Conservation (phyloP, 2,888 invertebrate genomes). For the Maniola hyperantus region DNA sequence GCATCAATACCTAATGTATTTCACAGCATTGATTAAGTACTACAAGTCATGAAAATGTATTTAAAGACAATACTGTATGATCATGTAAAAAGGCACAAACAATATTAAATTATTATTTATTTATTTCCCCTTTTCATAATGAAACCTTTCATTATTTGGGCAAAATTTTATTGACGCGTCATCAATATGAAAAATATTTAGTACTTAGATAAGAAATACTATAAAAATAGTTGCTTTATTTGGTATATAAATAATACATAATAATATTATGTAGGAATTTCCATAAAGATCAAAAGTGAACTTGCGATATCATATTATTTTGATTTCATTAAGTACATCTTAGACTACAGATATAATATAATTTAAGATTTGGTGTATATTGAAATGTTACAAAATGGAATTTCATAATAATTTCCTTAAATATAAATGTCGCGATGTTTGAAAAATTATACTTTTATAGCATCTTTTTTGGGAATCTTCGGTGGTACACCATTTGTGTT, state of each 20-base stretch:
- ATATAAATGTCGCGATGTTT: conserved; percentile 46
- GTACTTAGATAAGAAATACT: conserved; percentile 61
- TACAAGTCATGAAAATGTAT: conserved; percentile 52
- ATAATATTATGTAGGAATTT: conserved; percentile 21
- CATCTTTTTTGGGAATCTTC: conserved; percentile 75
- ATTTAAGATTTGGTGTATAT: conserved; percentile 50
- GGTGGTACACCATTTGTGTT: conserved; percentile 62
- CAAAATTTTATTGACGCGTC: conserved; percentile 45
- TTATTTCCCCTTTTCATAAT: conserved; percentile 47
- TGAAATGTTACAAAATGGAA: conserved; percentile 68
- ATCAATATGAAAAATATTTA: conserved; percentile 51
- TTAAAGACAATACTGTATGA: conserved; percentile 56
- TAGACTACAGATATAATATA: conserved; percentile 24
- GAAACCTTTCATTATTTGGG: conserved; percentile 43
- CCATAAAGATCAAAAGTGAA: conserved; percentile 27
- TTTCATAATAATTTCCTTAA: conserved; percentile 63
- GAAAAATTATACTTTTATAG: conserved; percentile 68
- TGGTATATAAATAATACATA: conserved; percentile 51
- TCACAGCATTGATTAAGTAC: conserved; percentile 56
- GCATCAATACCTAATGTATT: conserved; percentile 50
- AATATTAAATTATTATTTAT: conserved; percentile 57
- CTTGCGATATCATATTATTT: conserved; percentile 15
- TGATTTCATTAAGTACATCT: conserved; percentile 19
- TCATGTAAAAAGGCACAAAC: conserved; percentile 66
- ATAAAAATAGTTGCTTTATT: conserved; percentile 79